Conservation (phyloP, 2,797 vertebrate genomes). For the Alca torda region DNA sequence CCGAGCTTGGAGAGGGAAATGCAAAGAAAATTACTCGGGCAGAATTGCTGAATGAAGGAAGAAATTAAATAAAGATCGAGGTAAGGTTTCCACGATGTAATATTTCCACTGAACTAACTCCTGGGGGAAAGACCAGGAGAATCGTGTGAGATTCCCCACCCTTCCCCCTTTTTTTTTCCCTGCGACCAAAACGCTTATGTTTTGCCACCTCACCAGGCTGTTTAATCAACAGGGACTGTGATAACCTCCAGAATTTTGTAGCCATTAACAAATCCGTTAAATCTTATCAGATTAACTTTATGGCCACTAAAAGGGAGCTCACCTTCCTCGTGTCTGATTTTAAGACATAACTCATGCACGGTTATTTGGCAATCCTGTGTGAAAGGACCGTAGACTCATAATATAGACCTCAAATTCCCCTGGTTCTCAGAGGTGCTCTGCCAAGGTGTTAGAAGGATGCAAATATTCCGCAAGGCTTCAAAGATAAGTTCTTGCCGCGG, state of each 20-base stretch:
- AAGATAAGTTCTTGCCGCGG: fast-evolving
- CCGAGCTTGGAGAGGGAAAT: background rate
- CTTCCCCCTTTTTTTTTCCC: background rate
- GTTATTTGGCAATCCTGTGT: background rate
- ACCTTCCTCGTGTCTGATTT: background rate
- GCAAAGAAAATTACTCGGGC: background rate
- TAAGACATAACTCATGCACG: fast-evolving
- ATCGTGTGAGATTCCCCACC: background rate
- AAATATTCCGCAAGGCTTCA: background rate
- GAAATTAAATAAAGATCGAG: background rate
- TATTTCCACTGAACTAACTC: background rate
- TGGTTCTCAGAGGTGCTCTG: background rate
- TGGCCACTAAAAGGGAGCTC: background rate
- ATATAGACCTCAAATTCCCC: background rate
- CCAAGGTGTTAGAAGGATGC: background rate
- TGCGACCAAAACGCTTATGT: background rate
- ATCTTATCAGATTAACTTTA: background rate
- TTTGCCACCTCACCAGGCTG: background rate
- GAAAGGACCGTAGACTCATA: background rate
- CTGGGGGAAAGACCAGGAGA: background rate
- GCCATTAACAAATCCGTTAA: background rate
- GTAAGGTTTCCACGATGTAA: background rate
- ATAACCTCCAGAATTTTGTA: background rate
- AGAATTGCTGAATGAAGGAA: background rate
- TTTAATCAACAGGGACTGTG: background rate